Conservation (phyloP, 2,888 invertebrate genomes). For the Nomada lathburiana region DNA sequence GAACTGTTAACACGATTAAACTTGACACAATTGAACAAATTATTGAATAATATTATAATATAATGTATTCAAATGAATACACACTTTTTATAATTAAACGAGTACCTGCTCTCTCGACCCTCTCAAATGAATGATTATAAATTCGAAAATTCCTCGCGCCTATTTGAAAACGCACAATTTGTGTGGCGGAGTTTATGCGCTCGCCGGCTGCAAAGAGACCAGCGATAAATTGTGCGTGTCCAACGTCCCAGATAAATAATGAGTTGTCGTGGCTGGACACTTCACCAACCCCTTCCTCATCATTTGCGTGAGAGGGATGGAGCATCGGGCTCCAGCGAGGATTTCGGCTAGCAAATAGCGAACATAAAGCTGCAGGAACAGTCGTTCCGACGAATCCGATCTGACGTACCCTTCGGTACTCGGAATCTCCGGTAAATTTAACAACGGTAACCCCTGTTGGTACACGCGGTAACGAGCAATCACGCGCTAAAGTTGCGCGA, state of each 20-base stretch:
- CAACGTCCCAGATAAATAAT: constrained; percentile 77
- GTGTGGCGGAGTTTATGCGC: constrained; percentile 26
- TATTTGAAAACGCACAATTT: constrained; percentile 1
- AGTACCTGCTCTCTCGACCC: too few relatives aligned
- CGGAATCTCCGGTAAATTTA: constrained; percentile 67
- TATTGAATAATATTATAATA: too few relatives aligned
- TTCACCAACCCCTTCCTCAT: not conserved
- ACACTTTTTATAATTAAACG: too few relatives aligned
- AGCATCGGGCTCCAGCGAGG: constrained; percentile 30
- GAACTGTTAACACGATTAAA: not conserved
- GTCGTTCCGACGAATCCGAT: constrained; percentile 66
- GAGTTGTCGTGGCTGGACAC: constrained; percentile 54
- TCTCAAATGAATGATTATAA: not conserved
- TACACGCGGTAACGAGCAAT: constrained; percentile 7
- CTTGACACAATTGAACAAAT: too few relatives aligned
- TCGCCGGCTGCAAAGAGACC: constrained; percentile 67
- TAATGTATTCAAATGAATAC: too few relatives aligned
- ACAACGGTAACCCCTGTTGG: constrained; percentile 43
- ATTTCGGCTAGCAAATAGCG: constrained; percentile 65
- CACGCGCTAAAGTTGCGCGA: not conserved
- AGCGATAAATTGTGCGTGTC: constrained; percentile 78
- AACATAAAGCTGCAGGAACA: constrained; percentile 69
- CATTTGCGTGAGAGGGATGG: constrained; percentile 6
- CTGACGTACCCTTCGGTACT: constrained; percentile 70
- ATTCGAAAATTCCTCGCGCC: not conserved